phyloP scores from a whole-genome alignment of 2,888 invertebrate species.

The Chrysina gloriosa region DNA sequence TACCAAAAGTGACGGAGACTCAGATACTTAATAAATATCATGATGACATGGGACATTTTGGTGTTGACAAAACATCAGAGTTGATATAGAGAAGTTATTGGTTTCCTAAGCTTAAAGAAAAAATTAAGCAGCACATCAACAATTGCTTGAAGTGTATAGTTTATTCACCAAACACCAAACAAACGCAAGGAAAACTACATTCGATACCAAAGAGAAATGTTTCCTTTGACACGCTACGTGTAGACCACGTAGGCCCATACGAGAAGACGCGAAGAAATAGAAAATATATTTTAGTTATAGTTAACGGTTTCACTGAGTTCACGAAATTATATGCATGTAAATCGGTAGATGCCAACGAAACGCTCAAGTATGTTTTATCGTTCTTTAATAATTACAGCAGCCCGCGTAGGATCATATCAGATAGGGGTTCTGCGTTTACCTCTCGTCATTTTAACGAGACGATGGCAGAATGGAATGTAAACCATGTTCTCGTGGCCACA shows the following conservation, averaged over 20 bases:
- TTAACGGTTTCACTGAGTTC: slow-evolving; percentile 54
- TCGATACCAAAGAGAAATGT: neutral
- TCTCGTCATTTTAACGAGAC: slow-evolving; percentile 50
- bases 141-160: neutral
- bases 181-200: neutral
- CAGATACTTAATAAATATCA: neutral
- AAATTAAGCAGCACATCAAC: neutral
- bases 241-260: neutral
- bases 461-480: slow-evolving; percentile 44
- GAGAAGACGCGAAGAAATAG: neutral
- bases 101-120: neutral
- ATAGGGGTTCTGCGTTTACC: slow-evolving; percentile 54
- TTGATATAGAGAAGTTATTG: neutral
- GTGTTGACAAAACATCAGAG: neutral
- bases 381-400: slow-evolving; percentile 50
- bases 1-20: neutral
- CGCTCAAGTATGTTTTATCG: slow-evolving; percentile 43
- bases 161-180: neutral
- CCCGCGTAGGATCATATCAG: slow-evolving; percentile 49
- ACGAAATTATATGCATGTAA: slow-evolving; percentile 48
- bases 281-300: slow-evolving; percentile 51
- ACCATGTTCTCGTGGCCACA: slow-evolving; percentile 51
- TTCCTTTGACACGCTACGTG: neutral
- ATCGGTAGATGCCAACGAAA: slow-evolving; percentile 44
- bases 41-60: neutral